These are phyloP conservation scores for Thalassoma bifasciatum DNA, from an alignment of 2,113 vertebrate genomes.

Conservation along the genomic window DNA sequence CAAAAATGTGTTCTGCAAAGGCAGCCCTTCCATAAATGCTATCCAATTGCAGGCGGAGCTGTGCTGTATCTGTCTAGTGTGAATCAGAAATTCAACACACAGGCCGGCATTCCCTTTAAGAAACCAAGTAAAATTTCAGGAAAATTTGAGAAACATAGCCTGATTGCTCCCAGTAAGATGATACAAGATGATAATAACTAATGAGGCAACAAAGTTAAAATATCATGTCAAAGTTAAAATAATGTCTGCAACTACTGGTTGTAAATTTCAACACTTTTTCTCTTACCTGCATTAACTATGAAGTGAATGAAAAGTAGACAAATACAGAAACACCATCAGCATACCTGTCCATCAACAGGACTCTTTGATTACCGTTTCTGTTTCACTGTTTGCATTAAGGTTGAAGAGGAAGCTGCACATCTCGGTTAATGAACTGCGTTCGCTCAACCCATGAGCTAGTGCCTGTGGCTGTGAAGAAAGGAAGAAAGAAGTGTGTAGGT, in stretches of 20 bases:
- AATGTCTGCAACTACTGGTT: background rate
- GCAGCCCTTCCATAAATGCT: slow-evolving; percentile 44
- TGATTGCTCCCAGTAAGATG: slow-evolving; percentile 47
- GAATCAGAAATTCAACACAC: slow-evolving; percentile 53
- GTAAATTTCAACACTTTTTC: background rate
- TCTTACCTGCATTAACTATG: background rate
- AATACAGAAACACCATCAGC: background rate
- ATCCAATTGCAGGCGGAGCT: slow-evolving; percentile 11
- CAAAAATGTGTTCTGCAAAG: slow-evolving; percentile 42
- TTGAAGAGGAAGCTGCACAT: slow-evolving; percentile 1
- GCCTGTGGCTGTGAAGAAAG: background rate
- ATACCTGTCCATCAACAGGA: background rate
- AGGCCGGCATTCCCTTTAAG: slow-evolving; percentile 38
- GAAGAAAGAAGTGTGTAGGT: background rate
- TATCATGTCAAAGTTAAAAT: background rate
- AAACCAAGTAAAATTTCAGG: slow-evolving; percentile 19
- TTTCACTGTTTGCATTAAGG: background rate
- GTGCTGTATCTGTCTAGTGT: slow-evolving; percentile 40
- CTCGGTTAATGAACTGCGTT: background rate
- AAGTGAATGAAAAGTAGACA: background rate
- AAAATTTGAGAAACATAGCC: slow-evolving; percentile 44
- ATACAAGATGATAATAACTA: slow-evolving; percentile 46
- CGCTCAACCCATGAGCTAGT: background rate
- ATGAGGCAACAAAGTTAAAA: slow-evolving; percentile 20
- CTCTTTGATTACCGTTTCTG: background rate